Percentiles rank a stretch among this genome's conserved stretches.
Conservation (phyloP, 1,140 invertebrate species). For the Heliconius melpomene region DNA sequence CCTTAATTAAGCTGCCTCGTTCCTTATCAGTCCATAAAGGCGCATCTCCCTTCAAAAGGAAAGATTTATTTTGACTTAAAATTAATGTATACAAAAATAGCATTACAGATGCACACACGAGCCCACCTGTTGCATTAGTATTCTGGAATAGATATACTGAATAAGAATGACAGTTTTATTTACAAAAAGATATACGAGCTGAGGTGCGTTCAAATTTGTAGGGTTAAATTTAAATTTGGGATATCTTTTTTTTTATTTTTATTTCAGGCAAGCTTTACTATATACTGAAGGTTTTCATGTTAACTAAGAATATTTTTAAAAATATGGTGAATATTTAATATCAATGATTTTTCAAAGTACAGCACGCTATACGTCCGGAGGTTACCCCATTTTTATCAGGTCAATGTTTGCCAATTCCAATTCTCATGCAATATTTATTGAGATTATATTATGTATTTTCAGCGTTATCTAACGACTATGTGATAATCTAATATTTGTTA, state of each 20-base stretch:
- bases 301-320: too few species aligned
- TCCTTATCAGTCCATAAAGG: constrained; percentile 55
- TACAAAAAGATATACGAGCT: constrained; percentile 34
- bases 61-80: constrained; percentile 63
- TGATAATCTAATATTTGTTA: background rate
- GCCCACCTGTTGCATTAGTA: constrained; percentile 64
- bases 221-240: constrained; percentile 1
- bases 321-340: too few species aligned
- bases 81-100: constrained; percentile 61
- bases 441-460: background rate
- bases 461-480: background rate
- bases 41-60: constrained; percentile 63
- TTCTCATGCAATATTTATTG: constrained; percentile 17
- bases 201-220: constrained; percentile 6
- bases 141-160: constrained; percentile 60
- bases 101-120: constrained; percentile 47
- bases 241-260: background rate
- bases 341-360: background rate
- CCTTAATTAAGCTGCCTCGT: constrained; percentile 29
- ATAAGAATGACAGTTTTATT: constrained; percentile 69
- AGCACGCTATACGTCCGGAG: background rate
- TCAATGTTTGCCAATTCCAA: background rate
- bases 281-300: too few species aligned
- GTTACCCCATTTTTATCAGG: background rate
- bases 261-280: background rate